Base-by-base conservation (phyloP, 1,140 invertebrate species). In the Polyergus mexicanus region DNA sequence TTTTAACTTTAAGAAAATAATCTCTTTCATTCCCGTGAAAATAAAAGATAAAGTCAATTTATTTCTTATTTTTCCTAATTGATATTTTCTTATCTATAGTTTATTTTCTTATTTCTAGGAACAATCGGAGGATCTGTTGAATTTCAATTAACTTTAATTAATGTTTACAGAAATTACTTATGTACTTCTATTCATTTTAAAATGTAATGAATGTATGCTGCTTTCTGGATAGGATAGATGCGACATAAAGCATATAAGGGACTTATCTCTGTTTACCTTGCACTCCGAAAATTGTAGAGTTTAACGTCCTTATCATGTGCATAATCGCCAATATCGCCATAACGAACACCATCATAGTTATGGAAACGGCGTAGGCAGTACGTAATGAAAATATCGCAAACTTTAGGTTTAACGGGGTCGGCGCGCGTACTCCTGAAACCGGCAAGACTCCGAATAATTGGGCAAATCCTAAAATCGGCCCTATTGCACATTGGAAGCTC, bases 401-500 rank as follows among this genome's bases (percentile, higher is more conserved):
- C 2, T 71, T 71, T 5, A 95, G 85, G 44, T 92, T 92, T 58
- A 80, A 63, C 0, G 91, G 86, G 0, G 91, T 92, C 5, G 75
- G 28, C 2, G 86, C 71, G 28, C 87, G 66, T 10, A 95, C 68
- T 1, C 92, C 92, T 3, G 63, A 77, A 0, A 95, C 51, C 5
- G 95, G 95, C 56, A 95, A 86, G 3, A 95, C 6, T 6, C 94
- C 95, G 62, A 95, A 95, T 76, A 93, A 80, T 88, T 95, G 94
- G 8, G 94, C 93, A 0, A 93, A 5, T 0, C 58, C 77, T 51
- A 95, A 83, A 60, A 94, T 87, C 0, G 87, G 85, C 1, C 92
- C 85, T 2, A 94, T 93, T 0, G 94, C 91, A 58, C 88, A 81
- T 51, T 95, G 92, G 86, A 95, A 95, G 78, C 90, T 92, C 84